phyloP scores from a whole-genome alignment of 2,113 vertebrate species.

The Eclectus roratus region DNA sequence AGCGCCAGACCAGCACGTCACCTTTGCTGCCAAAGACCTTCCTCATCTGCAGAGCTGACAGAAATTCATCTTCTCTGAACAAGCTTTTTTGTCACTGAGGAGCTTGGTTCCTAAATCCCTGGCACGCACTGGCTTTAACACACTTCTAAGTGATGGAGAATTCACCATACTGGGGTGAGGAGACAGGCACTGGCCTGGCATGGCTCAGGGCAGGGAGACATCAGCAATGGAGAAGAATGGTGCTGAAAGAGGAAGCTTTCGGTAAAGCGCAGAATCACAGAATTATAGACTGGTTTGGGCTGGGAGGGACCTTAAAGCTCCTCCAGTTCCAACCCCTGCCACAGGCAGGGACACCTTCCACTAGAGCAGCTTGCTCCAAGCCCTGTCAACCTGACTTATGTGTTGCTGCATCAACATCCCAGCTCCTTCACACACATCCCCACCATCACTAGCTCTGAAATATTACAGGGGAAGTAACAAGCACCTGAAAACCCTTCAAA shows the following conservation, averaged over 20 bases:
- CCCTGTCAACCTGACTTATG: not conserved
- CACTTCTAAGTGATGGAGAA: not conserved
- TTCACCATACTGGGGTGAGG: not conserved
- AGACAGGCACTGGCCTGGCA: accelerated
- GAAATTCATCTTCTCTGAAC: not conserved
- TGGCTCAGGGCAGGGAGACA: not conserved
- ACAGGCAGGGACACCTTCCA: not conserved
- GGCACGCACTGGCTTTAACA: not conserved
- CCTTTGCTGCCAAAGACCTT: not conserved
- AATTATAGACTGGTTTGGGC: not conserved
- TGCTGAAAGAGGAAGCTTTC: not conserved
- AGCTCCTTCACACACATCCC: not conserved
- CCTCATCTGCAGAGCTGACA: not conserved
- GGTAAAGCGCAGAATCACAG: not conserved
- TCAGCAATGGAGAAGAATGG: not conserved
- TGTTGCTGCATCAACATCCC: accelerated
- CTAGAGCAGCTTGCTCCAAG: not conserved
- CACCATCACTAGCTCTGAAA: not conserved
- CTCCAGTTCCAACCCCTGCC: not conserved
- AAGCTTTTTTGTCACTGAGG: not conserved
- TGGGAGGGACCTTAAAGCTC: not conserved
- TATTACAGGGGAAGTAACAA: not conserved
- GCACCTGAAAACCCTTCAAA: not conserved
- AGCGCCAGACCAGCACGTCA: accelerated
- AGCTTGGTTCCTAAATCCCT: not conserved